Conservation (phyloP, 2,113 vertebrate species). For the Corythaixoides concolor region DNA sequence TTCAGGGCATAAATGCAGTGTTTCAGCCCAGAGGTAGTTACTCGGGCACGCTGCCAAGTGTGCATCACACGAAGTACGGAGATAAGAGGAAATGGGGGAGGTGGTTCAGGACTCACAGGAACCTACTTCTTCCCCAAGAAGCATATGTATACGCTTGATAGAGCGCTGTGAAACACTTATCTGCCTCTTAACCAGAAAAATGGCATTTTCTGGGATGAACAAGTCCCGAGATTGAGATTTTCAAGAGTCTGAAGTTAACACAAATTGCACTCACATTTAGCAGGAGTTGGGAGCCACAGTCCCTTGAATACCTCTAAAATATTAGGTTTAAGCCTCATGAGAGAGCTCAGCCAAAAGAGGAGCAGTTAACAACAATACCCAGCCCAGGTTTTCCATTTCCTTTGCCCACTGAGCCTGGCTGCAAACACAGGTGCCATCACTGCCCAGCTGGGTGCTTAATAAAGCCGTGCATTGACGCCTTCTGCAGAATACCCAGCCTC, state of each 20-base stretch:
- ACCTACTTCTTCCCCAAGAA: not conserved
- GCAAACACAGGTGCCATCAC: not conserved
- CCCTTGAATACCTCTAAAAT: not conserved
- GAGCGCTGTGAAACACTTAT: not conserved
- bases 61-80: accelerated
- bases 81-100: not conserved
- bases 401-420: not conserved
- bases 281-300: not conserved
- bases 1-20: not conserved
- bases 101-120: not conserved
- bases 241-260: not conserved
- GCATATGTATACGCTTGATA: not conserved
- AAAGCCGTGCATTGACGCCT: not conserved
- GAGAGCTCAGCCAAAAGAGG: not conserved
- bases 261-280: not conserved
- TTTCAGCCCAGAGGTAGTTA: not conserved
- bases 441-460: not conserved
- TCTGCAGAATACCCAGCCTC: not conserved
- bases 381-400: not conserved
- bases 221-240: not conserved
- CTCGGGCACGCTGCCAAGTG: not conserved
- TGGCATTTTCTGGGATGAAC: not conserved
- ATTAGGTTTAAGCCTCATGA: not conserved
- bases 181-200: not conserved
- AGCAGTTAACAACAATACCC: not conserved